phyloP scores from a whole-genome alignment of 92 coral and sea anemone genomes.

The Ricordea florida region DNA sequence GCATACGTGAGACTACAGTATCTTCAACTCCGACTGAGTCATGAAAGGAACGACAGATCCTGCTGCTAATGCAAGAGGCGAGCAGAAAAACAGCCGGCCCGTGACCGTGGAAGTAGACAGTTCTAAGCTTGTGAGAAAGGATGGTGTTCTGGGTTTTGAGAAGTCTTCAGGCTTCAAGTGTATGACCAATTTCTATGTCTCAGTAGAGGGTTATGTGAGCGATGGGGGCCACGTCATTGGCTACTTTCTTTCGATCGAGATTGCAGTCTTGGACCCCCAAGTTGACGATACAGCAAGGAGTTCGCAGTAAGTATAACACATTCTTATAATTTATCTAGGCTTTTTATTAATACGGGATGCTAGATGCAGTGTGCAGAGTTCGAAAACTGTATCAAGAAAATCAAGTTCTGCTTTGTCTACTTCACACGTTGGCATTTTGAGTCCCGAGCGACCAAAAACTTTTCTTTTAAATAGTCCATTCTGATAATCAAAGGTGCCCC shows the following conservation, averaged over 20 bases:
- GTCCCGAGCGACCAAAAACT: neutral
- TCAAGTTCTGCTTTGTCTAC: neutral
- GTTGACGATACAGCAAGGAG: conserved; percentile 7
- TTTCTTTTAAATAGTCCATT: too few species aligned
- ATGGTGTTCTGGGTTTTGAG: conserved; percentile 1
- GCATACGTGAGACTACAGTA: neutral
- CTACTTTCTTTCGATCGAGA: neutral
- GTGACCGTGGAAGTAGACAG: neutral
- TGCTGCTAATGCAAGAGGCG: neutral
- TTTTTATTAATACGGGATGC: neutral
- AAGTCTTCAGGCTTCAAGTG: neutral
- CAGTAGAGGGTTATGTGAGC: conserved; percentile 13
- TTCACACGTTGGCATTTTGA: neutral
- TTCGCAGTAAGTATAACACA: neutral
- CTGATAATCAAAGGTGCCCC: too few species aligned
- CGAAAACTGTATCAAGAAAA: neutral
- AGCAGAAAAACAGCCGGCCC: neutral
- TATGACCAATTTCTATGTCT: neutral
- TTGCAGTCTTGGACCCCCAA: conserved; percentile 3
- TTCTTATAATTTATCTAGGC: conserved; percentile 1
- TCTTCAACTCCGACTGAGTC: neutral
- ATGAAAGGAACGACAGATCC: neutral
- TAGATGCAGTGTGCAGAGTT: neutral
- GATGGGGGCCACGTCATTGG: conserved; percentile 12
- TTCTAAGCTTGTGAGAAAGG: neutral